Conservation (phyloP, 2,888 invertebrate species). For the Erebia palarica region DNA sequence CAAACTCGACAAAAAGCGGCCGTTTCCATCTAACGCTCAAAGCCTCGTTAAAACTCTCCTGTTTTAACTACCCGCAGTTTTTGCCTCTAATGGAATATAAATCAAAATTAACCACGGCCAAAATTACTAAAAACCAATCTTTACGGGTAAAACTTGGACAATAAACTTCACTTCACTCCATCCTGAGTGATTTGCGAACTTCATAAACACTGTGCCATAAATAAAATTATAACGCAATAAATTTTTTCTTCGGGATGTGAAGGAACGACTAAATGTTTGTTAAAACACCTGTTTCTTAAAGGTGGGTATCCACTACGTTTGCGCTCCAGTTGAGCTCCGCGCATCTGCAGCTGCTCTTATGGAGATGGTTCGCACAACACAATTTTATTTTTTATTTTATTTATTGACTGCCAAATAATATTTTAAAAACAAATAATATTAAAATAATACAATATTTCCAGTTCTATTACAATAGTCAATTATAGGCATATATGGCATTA, state of each 20-base stretch:
- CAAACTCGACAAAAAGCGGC: conserved; percentile 5
- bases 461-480: too few species aligned
- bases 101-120: conserved; percentile 24
- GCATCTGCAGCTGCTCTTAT: too few species aligned
- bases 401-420: too few species aligned
- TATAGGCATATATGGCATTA: too few species aligned
- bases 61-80: not conserved
- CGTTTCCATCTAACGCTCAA: not conserved
- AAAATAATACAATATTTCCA: too few species aligned
- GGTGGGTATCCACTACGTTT: too few species aligned
- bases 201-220: conserved; percentile 41
- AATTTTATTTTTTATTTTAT: too few species aligned
- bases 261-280: conserved; percentile 33
- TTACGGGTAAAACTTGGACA: conserved; percentile 23
- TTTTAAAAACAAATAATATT: too few species aligned
- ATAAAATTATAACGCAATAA: conserved; percentile 47
- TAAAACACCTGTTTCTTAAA: conserved; percentile 37
- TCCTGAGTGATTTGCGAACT: conserved; percentile 33
- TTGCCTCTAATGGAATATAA: conserved; percentile 15
- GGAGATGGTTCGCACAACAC: too few species aligned
- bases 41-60: not conserved
- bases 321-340: too few species aligned
- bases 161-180: conserved; percentile 25
- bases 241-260: conserved; percentile 30
- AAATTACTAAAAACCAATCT: conserved; percentile 22